Percentiles rank a stretch among this genome's conserved stretches.
Conservation (phyloP, 2,797 vertebrate genomes). For the Sylvilagus floridanus region DNA sequence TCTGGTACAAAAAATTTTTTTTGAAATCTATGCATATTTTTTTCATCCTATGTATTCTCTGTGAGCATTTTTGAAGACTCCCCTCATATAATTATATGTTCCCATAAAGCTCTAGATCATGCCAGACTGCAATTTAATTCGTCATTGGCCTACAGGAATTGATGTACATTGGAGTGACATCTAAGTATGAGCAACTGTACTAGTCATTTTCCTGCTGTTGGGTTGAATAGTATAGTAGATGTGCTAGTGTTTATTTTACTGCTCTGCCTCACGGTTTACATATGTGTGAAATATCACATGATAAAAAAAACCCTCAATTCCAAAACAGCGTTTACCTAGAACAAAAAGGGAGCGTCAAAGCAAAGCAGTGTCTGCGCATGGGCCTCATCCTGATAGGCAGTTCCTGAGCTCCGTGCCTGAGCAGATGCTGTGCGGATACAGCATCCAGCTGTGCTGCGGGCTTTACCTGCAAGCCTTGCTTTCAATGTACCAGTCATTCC, state of each 20-base stretch:
- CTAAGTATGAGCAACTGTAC: neutral
- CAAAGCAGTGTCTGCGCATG: neutral
- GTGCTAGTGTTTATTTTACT: neutral
- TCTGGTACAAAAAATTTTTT: too few species aligned
- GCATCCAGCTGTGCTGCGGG: neutral
- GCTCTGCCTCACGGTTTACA: neutral
- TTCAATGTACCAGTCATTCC: slow-evolving; percentile 40
- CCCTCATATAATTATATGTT: neutral
- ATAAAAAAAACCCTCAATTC: neutral
- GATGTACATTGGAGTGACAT: neutral
- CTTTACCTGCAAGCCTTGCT: slow-evolving; percentile 20
- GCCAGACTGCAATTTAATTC: neutral
- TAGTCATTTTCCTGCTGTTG: neutral
- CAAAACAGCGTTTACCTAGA: neutral
- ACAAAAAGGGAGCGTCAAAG: neutral
- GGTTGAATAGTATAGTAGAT: neutral
- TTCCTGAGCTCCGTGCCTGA: neutral
- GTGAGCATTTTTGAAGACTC: too few species aligned
- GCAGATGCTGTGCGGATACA: neutral
- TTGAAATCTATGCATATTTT: too few species aligned
- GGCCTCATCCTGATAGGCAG: neutral
- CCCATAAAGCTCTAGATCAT: neutral
- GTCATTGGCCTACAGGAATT: neutral
- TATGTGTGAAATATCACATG: slow-evolving; percentile 16
- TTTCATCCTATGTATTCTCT: too few species aligned